phyloP scores from a whole-genome alignment of 2,797 vertebrate species.

The Geotrypetes seraphini region DNA sequence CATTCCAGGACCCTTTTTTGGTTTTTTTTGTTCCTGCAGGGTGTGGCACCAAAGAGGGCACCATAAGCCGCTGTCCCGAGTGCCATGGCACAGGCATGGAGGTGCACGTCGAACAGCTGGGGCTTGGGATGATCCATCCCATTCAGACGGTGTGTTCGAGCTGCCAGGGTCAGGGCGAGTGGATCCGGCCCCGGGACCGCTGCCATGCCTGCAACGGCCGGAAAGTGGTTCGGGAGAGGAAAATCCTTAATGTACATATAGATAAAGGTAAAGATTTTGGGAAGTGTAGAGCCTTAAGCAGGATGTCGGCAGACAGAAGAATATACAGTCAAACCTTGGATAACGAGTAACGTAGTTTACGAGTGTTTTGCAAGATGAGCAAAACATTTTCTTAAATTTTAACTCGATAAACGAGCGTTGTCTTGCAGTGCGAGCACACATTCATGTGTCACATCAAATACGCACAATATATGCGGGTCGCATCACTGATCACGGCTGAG shows the following conservation, averaged over 20 bases:
- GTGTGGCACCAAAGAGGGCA: conserved; percentile 25
- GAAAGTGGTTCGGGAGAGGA: conserved; percentile 41
- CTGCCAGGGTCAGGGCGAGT: conserved; percentile 42
- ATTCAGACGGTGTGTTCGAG: conserved; percentile 38
- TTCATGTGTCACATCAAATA: no score
- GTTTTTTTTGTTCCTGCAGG: conserved; percentile 16
- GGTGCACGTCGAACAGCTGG: conserved; percentile 29
- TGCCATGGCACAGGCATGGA: conserved; percentile 41
- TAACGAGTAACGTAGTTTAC: no score
- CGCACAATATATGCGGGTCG: no score
- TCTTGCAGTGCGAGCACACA: no score
- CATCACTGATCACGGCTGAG: no score
- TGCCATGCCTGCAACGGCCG: conserved; percentile 40
- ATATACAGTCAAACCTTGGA: no score
- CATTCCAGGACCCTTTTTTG: no score
- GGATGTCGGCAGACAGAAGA: no score
- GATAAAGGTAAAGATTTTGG: conserved; percentile 29
- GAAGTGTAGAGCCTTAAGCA: no score
- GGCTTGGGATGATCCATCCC: conserved; percentile 39
- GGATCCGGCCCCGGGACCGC: conserved; percentile 30
- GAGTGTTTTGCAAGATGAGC: no score
- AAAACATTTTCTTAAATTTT: no score
- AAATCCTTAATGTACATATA: conserved; percentile 37
- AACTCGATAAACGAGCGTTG: no score
- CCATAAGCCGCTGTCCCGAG: conserved; percentile 29